Evolutionary conservation across 2,888 invertebrate genomes (phyloP).

Genomic region (Melinaea marsaeus): DNA sequence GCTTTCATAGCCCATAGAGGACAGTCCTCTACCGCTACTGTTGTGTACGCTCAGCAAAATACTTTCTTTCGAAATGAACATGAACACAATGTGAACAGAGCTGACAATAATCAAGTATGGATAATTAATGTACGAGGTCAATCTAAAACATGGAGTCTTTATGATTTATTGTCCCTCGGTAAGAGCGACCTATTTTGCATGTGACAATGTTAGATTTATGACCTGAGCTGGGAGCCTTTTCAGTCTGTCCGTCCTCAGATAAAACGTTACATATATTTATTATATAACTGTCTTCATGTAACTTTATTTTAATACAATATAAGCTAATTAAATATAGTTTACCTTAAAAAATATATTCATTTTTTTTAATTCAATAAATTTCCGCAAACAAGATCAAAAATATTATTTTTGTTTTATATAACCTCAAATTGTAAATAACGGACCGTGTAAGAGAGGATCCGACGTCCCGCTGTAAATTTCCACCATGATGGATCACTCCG

Average conservation of each 20-base stretch:
- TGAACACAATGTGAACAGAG: no score
- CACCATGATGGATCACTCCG: slow-evolving; percentile 23
- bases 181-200: slow-evolving; percentile 27
- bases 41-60: no score
- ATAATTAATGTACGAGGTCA: neutral
- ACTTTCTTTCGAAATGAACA: no score
- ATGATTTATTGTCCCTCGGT: slow-evolving; percentile 25
- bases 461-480: slow-evolving; percentile 14
- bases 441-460: neutral
- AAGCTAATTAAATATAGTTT: no score
- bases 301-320: neutral
- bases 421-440: neutral
- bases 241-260: neutral
- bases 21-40: no score
- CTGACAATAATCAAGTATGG: neutral
- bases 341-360: no score
- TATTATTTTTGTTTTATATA: no score
- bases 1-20: neutral
- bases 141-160: neutral
- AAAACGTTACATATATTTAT: neutral
- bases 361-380: no score
- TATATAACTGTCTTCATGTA: neutral
- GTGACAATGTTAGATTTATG: slow-evolving; percentile 32
- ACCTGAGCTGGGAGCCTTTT: slow-evolving; percentile 13
- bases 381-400: no score